Evolutionary conservation across 1,140 invertebrate species (phyloP), one percentile per base, ranked within the genome.

Genomic region (Pinna nobilis): DNA sequence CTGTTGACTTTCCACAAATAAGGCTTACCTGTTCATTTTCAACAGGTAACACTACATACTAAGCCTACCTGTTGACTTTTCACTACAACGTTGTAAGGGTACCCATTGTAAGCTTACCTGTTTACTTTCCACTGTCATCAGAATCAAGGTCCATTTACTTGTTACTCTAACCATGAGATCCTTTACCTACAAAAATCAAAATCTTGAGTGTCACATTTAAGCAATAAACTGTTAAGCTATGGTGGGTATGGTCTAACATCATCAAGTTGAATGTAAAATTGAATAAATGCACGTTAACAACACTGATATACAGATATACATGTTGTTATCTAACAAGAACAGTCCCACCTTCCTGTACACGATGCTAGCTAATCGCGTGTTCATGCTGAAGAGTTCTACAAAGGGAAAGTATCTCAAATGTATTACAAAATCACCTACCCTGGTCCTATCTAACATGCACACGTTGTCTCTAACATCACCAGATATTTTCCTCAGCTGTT

Each of bases 161-260:
- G 71, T 70, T n/a, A 80, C 30, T 15, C 72, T 64, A 9, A 78
- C 73, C 78, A 80, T 80, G 57, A 75, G 68, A 41, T 78, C 76
- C 47, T 80, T 80, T 18, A 77, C 69, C 78, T 80, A 25, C 20
- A 64, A 70, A 68, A 18, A 15, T 13, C 23, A 50, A n/a, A 57
- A 20, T 32, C 9, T 35, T 51, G 18, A 33, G 20, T 53, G 25
- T 53, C 20, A 53, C 25, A 53, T 53, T 1, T 23, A 15, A 6
- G 13, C 32, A 28, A 13, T 20, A 53, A 15, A 53, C 15, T 20
- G 15, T 9, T 51, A 18, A 51, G 1, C 28, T 25, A 51, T 28
- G 11, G 11, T 51, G 30, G 11, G 23, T 51, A 25, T 51, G 20
- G 30, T 3, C n/a, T n/a, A n/a, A n/a, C n/a, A 11, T 44, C 41